A percentile compares a stretch with the other conserved stretches of the same genome.
phyloP scores from a whole-genome alignment of 2,797 vertebrate species.

The Microchirus variegatus region DNA sequence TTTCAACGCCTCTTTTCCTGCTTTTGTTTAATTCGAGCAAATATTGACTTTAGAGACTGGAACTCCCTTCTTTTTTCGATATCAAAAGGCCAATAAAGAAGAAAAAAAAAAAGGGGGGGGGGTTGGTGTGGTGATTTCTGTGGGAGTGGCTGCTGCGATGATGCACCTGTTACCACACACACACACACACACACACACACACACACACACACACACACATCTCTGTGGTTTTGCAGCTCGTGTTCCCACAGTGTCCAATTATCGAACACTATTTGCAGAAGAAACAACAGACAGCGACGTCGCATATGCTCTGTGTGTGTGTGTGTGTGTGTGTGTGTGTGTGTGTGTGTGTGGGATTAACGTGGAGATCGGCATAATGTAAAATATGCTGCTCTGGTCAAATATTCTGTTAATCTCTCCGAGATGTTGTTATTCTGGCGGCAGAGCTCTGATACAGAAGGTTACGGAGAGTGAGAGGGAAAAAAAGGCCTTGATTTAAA shows the following conservation, averaged over 20 bases:
- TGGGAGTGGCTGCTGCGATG: slow-evolving; percentile 50
- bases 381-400: slow-evolving; percentile 4
- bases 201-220: background rate
- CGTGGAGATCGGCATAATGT: background rate
- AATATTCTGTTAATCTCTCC: background rate
- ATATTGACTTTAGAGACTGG: slow-evolving; percentile 70
- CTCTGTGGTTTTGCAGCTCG: background rate
- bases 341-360: slow-evolving; percentile 11
- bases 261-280: background rate
- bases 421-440: too few relatives aligned
- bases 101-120: slow-evolving; percentile 26
- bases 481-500: too few relatives aligned
- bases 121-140: slow-evolving; percentile 16
- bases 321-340: background rate
- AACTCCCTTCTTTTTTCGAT: slow-evolving; percentile 26
- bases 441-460: too few relatives aligned
- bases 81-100: slow-evolving; percentile 50
- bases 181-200: background rate
- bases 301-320: too few relatives aligned
- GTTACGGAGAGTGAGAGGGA: too few relatives aligned
- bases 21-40: slow-evolving; percentile 67
- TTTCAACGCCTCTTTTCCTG: slow-evolving; percentile 52
- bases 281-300: background rate
- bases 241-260: background rate
- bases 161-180: slow-evolving; percentile 48